phyloP scores from a whole-genome alignment of 2,113 vertebrate genomes.

The Nothobranchius furzeri region DNA sequence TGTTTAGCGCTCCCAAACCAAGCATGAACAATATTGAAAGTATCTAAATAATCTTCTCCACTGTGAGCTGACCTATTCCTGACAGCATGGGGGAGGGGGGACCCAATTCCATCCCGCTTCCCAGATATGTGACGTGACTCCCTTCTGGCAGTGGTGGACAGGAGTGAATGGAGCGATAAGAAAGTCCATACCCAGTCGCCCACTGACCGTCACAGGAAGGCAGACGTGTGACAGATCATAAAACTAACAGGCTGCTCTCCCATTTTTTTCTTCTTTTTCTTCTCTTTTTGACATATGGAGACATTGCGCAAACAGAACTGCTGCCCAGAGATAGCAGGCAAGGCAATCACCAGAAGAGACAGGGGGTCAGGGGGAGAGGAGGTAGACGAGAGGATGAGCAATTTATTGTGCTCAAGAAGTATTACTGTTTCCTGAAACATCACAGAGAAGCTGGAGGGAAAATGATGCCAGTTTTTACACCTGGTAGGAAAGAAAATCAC shows the following conservation, averaged over 20 bases:
- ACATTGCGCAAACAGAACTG: conserved; percentile 71
- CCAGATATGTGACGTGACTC: conserved; percentile 59
- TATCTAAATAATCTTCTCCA: conserved; percentile 39
- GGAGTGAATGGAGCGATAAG: conserved; percentile 66
- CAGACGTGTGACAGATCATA: conserved; percentile 67
- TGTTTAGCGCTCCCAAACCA: not conserved
- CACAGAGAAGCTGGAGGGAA: not conserved
- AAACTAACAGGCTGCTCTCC: conserved; percentile 65
- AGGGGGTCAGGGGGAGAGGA: not conserved
- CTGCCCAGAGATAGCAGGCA: conserved; percentile 66
- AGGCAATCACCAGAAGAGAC: conserved; percentile 64
- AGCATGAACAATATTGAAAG: conserved; percentile 37
- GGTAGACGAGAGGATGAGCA: conserved; percentile 9
- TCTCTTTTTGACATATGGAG: conserved; percentile 56
- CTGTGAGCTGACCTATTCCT: conserved; percentile 49
- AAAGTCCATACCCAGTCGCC: conserved; percentile 46
- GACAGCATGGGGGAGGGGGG: conserved; percentile 26
- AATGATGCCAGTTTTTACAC: not conserved
- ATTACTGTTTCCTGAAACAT: conserved; percentile 14
- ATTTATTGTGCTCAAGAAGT: conserved; percentile 20
- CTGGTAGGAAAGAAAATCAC: not conserved
- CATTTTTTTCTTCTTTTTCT: not conserved
- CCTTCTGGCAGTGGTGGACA: conserved; percentile 55
- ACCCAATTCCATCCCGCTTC: conserved; percentile 47
- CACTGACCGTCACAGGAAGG: conserved; percentile 35